Evolutionary conservation across 2,888 invertebrate species (phyloP).

Genomic region (Capitulum mitella): DNA sequence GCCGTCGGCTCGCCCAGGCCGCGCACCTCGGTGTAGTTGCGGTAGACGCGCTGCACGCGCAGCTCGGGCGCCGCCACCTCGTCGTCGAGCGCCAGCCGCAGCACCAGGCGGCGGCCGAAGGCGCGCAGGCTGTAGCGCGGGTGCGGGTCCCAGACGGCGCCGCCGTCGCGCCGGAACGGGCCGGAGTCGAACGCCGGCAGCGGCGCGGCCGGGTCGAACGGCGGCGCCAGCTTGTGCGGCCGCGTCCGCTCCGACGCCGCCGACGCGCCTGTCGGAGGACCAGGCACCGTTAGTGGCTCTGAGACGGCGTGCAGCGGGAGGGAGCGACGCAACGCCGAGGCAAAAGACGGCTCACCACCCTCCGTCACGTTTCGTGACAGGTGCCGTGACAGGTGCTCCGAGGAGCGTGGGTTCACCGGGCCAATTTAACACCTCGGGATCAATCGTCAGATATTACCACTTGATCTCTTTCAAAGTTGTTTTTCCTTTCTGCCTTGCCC

Average conservation of each 20-base stretch:
- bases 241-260: not conserved
- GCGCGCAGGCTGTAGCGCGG: slow-evolving; percentile 61
- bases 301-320: too few relatives aligned
- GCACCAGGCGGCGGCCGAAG: slow-evolving; percentile 53
- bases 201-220: slow-evolving; percentile 10
- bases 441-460: too few relatives aligned
- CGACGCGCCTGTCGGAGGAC: not conserved
- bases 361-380: too few relatives aligned
- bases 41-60: slow-evolving; percentile 54
- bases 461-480: too few relatives aligned
- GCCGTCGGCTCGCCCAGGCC: slow-evolving; percentile 48
- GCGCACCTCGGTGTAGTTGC: slow-evolving; percentile 50
- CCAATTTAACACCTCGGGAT: too few relatives aligned
- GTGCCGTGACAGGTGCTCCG: too few relatives aligned
- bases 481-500: too few relatives aligned
- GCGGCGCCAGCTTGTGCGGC: slow-evolving; percentile 9
- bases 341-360: too few relatives aligned
- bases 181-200: slow-evolving; percentile 23
- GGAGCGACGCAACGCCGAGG: too few relatives aligned
- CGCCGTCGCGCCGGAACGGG: slow-evolving; percentile 43
- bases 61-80: slow-evolving; percentile 52
- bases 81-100: slow-evolving; percentile 50
- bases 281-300: too few relatives aligned
- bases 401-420: too few relatives aligned
- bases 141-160: slow-evolving; percentile 63